phyloP scores from a whole-genome alignment of 92 coral and sea anemone genomes.

The Phymanthus crucifer region DNA sequence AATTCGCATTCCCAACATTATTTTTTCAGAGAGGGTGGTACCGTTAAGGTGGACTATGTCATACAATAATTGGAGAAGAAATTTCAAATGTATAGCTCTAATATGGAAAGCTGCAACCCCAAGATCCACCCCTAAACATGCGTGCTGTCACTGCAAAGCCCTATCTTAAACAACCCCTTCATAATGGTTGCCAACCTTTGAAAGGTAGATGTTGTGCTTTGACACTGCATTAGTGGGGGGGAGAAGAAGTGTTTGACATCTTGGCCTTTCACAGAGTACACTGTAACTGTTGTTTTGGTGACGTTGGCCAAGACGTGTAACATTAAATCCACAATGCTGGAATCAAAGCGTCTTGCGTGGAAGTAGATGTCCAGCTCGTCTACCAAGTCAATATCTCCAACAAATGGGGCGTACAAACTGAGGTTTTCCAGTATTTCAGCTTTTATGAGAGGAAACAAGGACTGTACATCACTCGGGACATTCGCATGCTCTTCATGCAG shows the following conservation, averaged over 20 bases:
- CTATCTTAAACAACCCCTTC: slow-evolving; percentile 23
- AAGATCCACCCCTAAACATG: too few species aligned
- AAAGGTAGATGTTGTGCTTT: slow-evolving; percentile 4
- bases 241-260: slow-evolving; percentile 19
- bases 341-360: neutral
- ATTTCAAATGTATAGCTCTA: too few species aligned
- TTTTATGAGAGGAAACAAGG: slow-evolving; percentile 3
- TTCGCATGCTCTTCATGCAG: slow-evolving; percentile 8
- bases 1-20: too few species aligned
- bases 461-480: neutral
- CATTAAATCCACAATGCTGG: slow-evolving; percentile 11
- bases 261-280: neutral
- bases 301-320: neutral
- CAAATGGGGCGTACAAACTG: slow-evolving; percentile 28
- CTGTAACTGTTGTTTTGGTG: neutral
- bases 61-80: too few species aligned
- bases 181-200: slow-evolving; percentile 40
- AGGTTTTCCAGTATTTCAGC: slow-evolving; percentile 22
- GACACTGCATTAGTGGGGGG: slow-evolving; percentile 23
- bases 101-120: too few species aligned
- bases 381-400: slow-evolving; percentile 26
- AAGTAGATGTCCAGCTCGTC: slow-evolving; percentile 23
- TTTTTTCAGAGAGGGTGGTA: too few species aligned
- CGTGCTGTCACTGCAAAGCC: too few species aligned
- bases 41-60: too few species aligned